These are phyloP conservation scores for Xanthorhoe spadicearia DNA, from an alignment of 2,888 invertebrate genomes.

Conservation along the genomic window DNA sequence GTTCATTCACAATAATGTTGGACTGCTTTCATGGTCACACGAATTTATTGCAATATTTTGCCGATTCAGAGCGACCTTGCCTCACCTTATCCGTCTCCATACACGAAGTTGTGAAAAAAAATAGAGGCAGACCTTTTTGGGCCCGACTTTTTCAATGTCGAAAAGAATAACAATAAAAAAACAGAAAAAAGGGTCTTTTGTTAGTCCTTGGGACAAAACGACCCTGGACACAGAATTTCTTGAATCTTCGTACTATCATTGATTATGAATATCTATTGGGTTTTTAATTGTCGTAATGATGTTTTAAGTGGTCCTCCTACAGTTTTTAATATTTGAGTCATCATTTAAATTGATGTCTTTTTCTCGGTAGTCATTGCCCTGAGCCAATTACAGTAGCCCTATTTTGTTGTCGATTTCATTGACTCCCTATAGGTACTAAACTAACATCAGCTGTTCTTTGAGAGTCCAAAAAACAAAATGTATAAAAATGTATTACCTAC, in stretches of 20 bases:
- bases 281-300: slow-evolving; percentile 21
- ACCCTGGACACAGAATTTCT: slow-evolving; percentile 5
- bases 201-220: neutral
- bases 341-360: slow-evolving; percentile 8
- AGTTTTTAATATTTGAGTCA: slow-evolving; percentile 20
- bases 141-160: slow-evolving; percentile 7
- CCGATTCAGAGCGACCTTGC: slow-evolving; percentile 32
- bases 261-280: slow-evolving; percentile 3
- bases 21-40: slow-evolving; percentile 77
- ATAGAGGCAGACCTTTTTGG: slow-evolving; percentile 9
- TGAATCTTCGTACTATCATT: slow-evolving; percentile 7
- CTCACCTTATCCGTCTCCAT: slow-evolving; percentile 8
- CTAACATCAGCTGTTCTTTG: neutral
- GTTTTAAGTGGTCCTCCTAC: slow-evolving; percentile 11
- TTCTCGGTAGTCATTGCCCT: neutral
- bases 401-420: neutral
- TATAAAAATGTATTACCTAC: neutral
- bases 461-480: neutral
- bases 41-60: slow-evolving; percentile 54
- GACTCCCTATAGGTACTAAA: neutral
- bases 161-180: slow-evolving; percentile 17
- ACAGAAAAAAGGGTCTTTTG: slow-evolving; percentile 3
- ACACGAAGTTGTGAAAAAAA: slow-evolving; percentile 21
- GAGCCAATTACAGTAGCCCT: neutral
- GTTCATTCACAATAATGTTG: slow-evolving; percentile 82